phyloP scores from a whole-genome alignment of 2,797 vertebrate genomes.

The Pyrocephalus nanus region DNA sequence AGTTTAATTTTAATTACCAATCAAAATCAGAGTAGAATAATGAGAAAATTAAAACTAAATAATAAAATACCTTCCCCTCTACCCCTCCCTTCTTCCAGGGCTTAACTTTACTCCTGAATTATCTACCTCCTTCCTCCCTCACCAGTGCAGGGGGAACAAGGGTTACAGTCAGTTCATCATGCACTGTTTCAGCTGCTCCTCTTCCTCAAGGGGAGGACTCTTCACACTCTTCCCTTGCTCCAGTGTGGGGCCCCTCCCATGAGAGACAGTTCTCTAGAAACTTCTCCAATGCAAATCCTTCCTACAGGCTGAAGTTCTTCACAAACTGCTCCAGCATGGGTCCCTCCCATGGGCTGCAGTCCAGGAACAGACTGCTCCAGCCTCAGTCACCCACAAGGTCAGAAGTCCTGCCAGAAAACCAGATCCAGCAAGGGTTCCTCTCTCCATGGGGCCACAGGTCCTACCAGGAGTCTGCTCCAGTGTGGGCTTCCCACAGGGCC shows the following conservation, averaged over 20 bases:
- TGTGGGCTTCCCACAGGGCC: background rate
- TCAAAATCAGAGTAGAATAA: background rate
- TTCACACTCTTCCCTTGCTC: background rate
- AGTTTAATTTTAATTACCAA: background rate
- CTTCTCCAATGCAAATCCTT: background rate
- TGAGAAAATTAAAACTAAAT: background rate
- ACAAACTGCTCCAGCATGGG: background rate
- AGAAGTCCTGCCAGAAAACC: background rate
- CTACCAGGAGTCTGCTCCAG: background rate
- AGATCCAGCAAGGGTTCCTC: background rate
- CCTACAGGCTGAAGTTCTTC: background rate
- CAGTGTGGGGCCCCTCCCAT: background rate
- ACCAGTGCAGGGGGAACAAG: background rate
- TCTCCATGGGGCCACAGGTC: background rate
- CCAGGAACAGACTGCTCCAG: background rate
- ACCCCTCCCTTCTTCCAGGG: background rate
- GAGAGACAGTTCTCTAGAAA: background rate
- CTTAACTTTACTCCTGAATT: background rate
- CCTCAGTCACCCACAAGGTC: background rate
- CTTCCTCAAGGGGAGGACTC: background rate
- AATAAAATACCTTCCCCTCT: background rate
- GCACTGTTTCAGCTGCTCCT: background rate
- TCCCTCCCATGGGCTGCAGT: background rate
- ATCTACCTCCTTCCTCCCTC: background rate
- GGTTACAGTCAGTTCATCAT: background rate